Percentiles rank a stretch among this genome's conserved stretches.
These are phyloP conservation scores for Coptodon rendalli DNA, from an alignment of 2,113 vertebrate species.

Conservation along the genomic window DNA sequence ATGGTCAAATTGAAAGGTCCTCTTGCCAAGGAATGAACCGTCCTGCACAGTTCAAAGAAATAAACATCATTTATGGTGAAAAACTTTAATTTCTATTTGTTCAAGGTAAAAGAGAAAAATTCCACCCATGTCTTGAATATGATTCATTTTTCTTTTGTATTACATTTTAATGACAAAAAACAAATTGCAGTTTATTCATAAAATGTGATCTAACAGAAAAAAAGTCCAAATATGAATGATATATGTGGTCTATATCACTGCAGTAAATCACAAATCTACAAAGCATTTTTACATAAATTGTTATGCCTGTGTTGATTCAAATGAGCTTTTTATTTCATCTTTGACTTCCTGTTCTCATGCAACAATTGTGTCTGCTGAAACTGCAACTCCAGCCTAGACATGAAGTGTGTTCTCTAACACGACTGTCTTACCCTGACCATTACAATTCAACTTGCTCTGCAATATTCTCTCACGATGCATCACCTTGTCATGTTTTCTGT, in stretches of 20 bases:
- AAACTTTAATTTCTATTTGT: neutral
- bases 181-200: neutral
- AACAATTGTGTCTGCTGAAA: constrained; percentile 9
- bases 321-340: neutral
- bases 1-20: neutral
- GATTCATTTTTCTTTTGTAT: no score
- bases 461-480: constrained; percentile 7
- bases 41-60: neutral
- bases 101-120: neutral
- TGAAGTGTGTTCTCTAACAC: neutral
- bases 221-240: neutral
- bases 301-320: neutral
- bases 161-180: neutral
- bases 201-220: neutral
- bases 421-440: neutral
- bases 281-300: neutral
- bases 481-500: constrained; percentile 27
- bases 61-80: neutral
- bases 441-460: neutral
- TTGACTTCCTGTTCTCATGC: neutral
- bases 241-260: neutral
- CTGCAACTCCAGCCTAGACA: neutral
- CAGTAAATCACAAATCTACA: no score
- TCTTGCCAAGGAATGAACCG: neutral
- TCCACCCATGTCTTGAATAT: neutral